A percentile compares a stretch with the other conserved stretches of the same genome.
Conservation (phyloP, 2,888 invertebrate genomes). For the Ophioninae sp. region DNA sequence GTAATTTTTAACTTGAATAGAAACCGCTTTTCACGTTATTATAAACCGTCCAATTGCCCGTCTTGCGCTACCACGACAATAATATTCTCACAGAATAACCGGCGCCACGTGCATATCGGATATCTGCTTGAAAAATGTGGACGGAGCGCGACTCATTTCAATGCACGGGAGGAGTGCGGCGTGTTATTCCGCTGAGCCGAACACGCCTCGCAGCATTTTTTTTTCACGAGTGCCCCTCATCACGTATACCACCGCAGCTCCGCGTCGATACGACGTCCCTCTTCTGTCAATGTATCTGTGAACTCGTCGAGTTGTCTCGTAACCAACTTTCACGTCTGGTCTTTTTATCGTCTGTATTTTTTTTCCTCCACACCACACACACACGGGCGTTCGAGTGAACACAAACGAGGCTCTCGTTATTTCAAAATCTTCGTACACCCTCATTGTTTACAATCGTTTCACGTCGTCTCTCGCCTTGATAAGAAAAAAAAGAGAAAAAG, state of each 20-base stretch:
- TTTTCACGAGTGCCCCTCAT: constrained; percentile 9
- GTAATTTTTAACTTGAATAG: too few species aligned
- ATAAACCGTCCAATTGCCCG: too few species aligned
- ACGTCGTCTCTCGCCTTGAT: constrained; percentile 27
- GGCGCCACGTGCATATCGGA: too few species aligned
- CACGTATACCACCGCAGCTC: neutral
- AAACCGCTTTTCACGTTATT: too few species aligned
- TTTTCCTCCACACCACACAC: constrained; percentile 1
- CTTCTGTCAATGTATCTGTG: constrained; percentile 34
- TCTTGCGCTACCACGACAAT: too few species aligned
- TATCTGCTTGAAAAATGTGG: too few species aligned
- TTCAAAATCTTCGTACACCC: constrained; percentile 25
- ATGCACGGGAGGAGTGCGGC: too few species aligned
- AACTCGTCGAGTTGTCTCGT: constrained; percentile 57
- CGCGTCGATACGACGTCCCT: constrained; percentile 15
- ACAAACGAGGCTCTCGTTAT: constrained; percentile 29
- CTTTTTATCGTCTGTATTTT: constrained; percentile 32
- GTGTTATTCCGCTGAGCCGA: constrained; percentile 32
- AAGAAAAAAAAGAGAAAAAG: constrained; percentile 30
- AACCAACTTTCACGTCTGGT: constrained; percentile 62
- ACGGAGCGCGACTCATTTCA: too few species aligned
- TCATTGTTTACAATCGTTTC: constrained; percentile 40
- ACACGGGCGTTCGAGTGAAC: neutral
- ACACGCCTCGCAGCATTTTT: constrained; percentile 60
- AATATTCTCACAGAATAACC: too few species aligned